Base-by-base conservation (phyloP, 2,888 invertebrate species). In the Caenorhabditis macrosperma region DNA sequence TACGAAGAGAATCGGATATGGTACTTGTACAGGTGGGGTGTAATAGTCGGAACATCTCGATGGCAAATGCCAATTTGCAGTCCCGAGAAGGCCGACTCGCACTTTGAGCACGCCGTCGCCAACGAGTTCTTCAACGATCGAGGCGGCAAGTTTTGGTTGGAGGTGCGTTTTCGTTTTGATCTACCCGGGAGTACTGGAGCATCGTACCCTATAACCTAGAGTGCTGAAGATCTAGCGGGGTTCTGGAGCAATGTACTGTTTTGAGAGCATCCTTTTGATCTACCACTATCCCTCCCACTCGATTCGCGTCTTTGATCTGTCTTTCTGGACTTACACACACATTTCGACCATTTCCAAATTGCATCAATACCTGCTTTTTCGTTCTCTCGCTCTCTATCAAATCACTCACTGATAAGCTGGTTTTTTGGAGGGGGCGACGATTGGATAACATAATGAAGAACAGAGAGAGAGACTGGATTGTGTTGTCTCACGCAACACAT, bases 141-240 rank as follows among this genome's bases (percentile, higher is more conserved):
- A 57, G 87, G 87, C 9, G 87, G 87, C 0, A 87, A 86, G 46
- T 87, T 87, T 69, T 87, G 87, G 87, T 68, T 86, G 9, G 87
- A 87, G 82, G 87, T 86, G 20, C 28, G 78, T 59, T 26, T 41
- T n/a, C 20, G 59, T 52, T 60, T 28, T 24, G 28, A 26, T 33
- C 6, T 28, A 50, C 5, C 50, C 22, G 50, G 15, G 9, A 50
- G 15, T 50, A 15, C 38, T n/a, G 38, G 38, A 38, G 38, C 38
- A 38, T 38, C 38, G 38, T 38, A 46, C 20, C 9, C 20, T 57
- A 10, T 57, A 26, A 50, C 46, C n/a, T n/a, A n/a, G n/a, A n/a
- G n/a, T n/a, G n/a, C n/a, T n/a, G n/a, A n/a, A n/a, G n/a, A n/a
- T n/a, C n/a, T n/a, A n/a, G n/a, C n/a, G n/a, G n/a, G n/a, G n/a